Percentiles rank a stretch among this genome's conserved stretches.
phyloP scores from a whole-genome alignment of 2,888 invertebrate species.

The Coelinius sp. region DNA sequence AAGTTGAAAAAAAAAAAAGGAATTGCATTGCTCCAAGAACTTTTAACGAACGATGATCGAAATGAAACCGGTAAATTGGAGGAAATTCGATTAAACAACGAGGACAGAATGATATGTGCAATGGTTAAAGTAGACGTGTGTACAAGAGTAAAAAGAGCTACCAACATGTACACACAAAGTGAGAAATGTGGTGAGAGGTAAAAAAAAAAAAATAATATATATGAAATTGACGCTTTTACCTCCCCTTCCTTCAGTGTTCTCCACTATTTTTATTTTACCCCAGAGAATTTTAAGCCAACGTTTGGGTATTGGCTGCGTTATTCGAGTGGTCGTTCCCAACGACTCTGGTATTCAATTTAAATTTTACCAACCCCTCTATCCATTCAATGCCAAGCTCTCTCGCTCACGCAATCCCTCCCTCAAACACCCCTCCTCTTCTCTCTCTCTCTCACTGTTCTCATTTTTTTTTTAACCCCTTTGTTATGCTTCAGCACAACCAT shows the following conservation, averaged over 20 bases:
- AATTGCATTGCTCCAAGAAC: neutral
- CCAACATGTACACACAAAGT: neutral
- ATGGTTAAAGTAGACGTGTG: constrained; percentile 7
- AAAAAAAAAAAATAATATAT: neutral
- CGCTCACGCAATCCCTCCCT: neutral
- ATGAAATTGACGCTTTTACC: constrained; percentile 16
- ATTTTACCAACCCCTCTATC: constrained; percentile 22
- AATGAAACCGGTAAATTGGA: constrained; percentile 14
- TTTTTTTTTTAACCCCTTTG: neutral
- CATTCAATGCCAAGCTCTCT: constrained; percentile 9
- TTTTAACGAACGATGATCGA: constrained; percentile 13
- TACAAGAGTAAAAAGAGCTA: neutral
- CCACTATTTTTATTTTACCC: constrained; percentile 19
- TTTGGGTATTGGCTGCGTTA: constrained; percentile 28
- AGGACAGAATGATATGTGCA: constrained; percentile 2
- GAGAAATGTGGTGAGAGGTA: neutral
- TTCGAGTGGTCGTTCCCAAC: constrained; percentile 25
- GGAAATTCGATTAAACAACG: constrained; percentile 21
- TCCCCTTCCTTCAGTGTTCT: neutral
- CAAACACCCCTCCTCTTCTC: no score
- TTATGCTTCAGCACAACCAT: neutral
- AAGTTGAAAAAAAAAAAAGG: neutral
- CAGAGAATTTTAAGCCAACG: constrained; percentile 18
- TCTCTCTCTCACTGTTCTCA: no score
- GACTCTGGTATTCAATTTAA: constrained; percentile 30